Percentiles rank a stretch among this genome's conserved stretches.
Conservation (phyloP, 2,797 vertebrate genomes). For the Sebastes baramenuke region DNA sequence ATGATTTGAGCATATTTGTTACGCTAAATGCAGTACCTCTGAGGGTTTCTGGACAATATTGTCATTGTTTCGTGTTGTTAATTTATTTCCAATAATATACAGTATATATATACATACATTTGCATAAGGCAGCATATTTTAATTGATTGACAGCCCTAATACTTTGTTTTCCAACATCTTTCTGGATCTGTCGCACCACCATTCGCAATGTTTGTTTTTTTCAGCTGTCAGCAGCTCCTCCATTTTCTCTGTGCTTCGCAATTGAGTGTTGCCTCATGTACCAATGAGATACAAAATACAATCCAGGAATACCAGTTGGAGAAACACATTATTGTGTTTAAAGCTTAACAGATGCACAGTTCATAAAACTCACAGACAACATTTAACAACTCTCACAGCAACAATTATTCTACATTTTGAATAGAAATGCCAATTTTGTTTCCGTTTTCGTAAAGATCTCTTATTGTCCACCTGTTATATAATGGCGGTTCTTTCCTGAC, state of each 20-base stretch:
- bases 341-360: neutral
- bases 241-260: neutral
- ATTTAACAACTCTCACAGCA: neutral
- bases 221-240: neutral
- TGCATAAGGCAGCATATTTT: too few relatives aligned
- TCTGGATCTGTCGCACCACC: too few relatives aligned
- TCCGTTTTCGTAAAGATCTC: neutral
- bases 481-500: neutral
- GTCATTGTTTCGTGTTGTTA: too few relatives aligned
- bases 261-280: neutral
- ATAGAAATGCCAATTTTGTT: too few relatives aligned
- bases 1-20: rapidly evolving
- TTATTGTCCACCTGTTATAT: neutral
- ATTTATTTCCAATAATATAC: too few relatives aligned
- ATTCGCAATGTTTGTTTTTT: neutral
- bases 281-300: neutral
- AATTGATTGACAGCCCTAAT: too few relatives aligned
- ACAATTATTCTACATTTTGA: too few relatives aligned
- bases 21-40: too few relatives aligned
- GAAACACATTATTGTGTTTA: neutral
- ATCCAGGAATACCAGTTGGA: neutral
- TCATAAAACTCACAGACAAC: neutral
- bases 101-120: too few relatives aligned
- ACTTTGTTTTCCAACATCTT: too few relatives aligned
- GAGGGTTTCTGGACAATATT: too few relatives aligned